These are phyloP conservation scores for Tridacna crocea DNA, from an alignment of 2,888 invertebrate species.

Conservation along the genomic window DNA sequence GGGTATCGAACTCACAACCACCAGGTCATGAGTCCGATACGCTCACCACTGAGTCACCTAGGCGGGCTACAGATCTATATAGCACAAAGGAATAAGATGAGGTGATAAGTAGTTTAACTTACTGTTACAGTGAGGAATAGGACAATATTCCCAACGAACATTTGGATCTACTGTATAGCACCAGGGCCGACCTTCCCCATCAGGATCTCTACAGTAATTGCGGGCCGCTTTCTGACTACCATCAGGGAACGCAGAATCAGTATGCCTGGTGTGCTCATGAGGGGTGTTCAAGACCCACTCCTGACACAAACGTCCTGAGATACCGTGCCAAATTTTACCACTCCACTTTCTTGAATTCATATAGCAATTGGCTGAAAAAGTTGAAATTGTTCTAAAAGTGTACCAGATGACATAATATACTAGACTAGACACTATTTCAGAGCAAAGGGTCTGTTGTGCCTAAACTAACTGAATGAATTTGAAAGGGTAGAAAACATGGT, in stretches of 20 bases:
- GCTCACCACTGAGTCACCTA: too few species aligned
- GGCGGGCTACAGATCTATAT: too few species aligned
- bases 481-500: neutral
- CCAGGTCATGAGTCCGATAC: too few species aligned
- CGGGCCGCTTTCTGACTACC: slow-evolving; percentile 6
- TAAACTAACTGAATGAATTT: too few species aligned
- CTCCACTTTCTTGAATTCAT: slow-evolving; percentile 5
- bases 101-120: neutral
- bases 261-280: slow-evolving; percentile 13
- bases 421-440: too few species aligned
- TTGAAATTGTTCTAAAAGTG: neutral
- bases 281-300: slow-evolving; percentile 21
- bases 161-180: slow-evolving; percentile 11
- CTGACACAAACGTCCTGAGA: slow-evolving; percentile 11
- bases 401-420: too few species aligned
- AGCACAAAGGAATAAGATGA: too few species aligned
- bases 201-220: slow-evolving; percentile 17
- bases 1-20: too few species aligned
- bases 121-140: slow-evolving; percentile 18
- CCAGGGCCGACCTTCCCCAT: slow-evolving; percentile 20
- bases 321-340: neutral
- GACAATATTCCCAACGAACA: slow-evolving; percentile 21
- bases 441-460: too few species aligned
- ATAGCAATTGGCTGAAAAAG: slow-evolving; percentile 15
- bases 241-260: neutral